These are phyloP conservation scores for Coregonus ussuriensis DNA, from an alignment of 2,797 vertebrate genomes.

Conservation along the genomic window DNA sequence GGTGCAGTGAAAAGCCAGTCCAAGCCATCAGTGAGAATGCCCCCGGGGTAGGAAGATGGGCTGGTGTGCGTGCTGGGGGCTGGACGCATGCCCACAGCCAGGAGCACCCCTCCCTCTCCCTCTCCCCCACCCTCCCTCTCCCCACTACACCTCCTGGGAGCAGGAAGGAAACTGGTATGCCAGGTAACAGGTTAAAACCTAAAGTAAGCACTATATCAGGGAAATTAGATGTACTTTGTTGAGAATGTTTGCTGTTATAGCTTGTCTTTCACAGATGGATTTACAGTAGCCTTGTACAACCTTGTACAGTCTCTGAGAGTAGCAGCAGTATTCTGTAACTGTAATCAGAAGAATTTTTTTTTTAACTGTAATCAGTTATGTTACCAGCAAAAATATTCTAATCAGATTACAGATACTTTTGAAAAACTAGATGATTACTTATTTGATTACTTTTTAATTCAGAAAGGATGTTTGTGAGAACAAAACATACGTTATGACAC, in stretches of 20 bases:
- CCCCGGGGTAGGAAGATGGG: slow-evolving; percentile 78
- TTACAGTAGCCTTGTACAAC: slow-evolving; percentile 21
- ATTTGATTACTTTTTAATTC: too few species aligned
- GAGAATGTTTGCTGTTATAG: slow-evolving; percentile 38
- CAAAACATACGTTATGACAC: too few species aligned
- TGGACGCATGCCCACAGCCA: slow-evolving; percentile 70
- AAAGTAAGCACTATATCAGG: slow-evolving; percentile 42
- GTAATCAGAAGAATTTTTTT: too few species aligned
- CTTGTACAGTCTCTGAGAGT: slow-evolving; percentile 1
- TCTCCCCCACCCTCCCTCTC: not conserved
- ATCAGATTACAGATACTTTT: too few species aligned
- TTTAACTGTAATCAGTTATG: too few species aligned
- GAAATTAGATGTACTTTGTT: slow-evolving; percentile 48
- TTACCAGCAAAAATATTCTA: too few species aligned
- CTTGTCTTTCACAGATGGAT: slow-evolving; percentile 31
- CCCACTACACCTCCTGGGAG: slow-evolving; percentile 45
- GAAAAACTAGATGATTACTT: too few species aligned
- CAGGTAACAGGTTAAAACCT: slow-evolving; percentile 51
- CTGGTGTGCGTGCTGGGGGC: slow-evolving; percentile 77
- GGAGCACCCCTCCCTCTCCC: slow-evolving; percentile 52
- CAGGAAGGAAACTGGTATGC: slow-evolving; percentile 50
- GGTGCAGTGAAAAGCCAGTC: slow-evolving; percentile 71
- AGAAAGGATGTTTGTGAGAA: too few species aligned
- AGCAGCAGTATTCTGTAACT: not conserved
- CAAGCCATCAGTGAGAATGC: slow-evolving; percentile 73